Evolutionary conservation across 2,113 vertebrate species (phyloP).

Genomic region (Pantherophis guttatus): DNA sequence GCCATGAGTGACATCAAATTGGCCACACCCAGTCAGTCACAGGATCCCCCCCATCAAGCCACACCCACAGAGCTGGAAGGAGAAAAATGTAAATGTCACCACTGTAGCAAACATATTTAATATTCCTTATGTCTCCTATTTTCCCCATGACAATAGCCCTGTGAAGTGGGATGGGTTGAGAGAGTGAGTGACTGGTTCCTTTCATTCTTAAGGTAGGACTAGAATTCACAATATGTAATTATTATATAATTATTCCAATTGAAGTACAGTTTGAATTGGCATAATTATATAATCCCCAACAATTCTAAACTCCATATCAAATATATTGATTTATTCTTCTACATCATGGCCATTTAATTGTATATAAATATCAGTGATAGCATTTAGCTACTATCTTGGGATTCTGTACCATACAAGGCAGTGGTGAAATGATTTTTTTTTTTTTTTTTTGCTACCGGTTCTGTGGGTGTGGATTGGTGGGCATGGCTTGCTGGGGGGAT

Average conservation of each 20-base stretch:
- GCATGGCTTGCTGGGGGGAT: too few relatives aligned
- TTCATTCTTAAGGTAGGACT: not conserved
- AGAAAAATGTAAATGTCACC: too few relatives aligned
- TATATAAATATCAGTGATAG: not conserved
- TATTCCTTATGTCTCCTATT: not conserved
- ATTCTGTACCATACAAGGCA: not conserved
- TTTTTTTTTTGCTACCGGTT: too few relatives aligned
- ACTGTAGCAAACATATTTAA: not conserved
- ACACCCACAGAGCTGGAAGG: too few relatives aligned
- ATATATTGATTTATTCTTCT: not conserved
- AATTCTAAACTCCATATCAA: not conserved
- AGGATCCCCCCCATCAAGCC: too few relatives aligned
- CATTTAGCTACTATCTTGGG: not conserved
- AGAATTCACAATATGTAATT: not conserved
- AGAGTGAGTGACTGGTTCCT: not conserved
- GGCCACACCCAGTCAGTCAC: too few relatives aligned
- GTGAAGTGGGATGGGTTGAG: not conserved
- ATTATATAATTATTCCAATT: not conserved
- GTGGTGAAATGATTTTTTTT: too few relatives aligned
- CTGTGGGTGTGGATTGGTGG: too few relatives aligned
- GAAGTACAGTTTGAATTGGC: not conserved
- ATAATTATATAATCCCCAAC: not conserved
- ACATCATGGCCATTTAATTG: not conserved
- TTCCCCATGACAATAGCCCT: not conserved
- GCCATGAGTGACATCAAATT: too few relatives aligned